Evolutionary conservation across 1,140 invertebrate species (phyloP), one percentile per base, ranked within the genome.

Genomic region (Dreissena polymorpha): DNA sequence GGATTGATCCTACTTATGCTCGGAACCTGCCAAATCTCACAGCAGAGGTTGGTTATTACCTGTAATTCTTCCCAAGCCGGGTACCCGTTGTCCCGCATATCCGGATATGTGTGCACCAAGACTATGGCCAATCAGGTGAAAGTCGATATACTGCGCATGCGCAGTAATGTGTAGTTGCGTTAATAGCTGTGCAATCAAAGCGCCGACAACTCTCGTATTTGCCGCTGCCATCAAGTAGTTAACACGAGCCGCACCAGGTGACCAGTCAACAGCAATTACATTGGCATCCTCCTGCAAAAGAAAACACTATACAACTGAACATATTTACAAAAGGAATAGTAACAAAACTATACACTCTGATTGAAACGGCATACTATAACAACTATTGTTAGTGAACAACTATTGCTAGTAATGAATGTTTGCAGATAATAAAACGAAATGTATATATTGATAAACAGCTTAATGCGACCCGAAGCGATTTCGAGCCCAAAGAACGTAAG

Each of bases 231-330:
- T 94, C 0, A 98, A 96, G 91, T 99, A 99, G 92, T 97, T 97
- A 67, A 89, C 29, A 88, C 98, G 95, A 0, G 95, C 95, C 8
- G 97, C 97, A 0, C 98, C 98, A 49, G 95, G 96, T 85, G 97
- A 96, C 98, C 98, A 99, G 90, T 99, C 97, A 3, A 99, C 97
- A 89, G 97, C 97, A 53, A 99, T 96, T 0, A 97, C 96, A 91
- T 97, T 97, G 86, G 96, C 95, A 88, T 97, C 96, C 93, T 96
- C 96, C 83, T 89, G 60, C 10, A 78, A 74, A 60, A 53, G 16
- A 49, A 60, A 60, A 60, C 57, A 39, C 2, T 39, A 39, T 39
- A 5, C 39, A 8, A 8, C 39, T 39, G 39, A 39, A 39, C 8
- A 5, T 39, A 39, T 39, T 39, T 39, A 8, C 39, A 8, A 39